phyloP scores from a whole-genome alignment of 2,888 invertebrate species.

The Diloba caeruleocephala region DNA sequence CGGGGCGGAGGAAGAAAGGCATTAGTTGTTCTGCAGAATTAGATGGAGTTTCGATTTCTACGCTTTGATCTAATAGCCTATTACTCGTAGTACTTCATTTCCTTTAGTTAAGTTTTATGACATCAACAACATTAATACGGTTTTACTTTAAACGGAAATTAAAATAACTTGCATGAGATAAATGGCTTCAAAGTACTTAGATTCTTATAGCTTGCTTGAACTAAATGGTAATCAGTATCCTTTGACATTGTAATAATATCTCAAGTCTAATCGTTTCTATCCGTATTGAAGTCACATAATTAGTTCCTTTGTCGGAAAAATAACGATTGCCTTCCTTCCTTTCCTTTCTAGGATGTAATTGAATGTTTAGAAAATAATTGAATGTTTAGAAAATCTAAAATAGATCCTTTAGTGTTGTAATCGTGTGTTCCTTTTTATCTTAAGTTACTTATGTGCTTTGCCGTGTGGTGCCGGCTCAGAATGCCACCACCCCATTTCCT shows the following conservation, averaged over 20 bases:
- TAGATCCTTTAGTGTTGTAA: background rate
- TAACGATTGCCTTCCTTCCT: background rate
- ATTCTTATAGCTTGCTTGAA: background rate
- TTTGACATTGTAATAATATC: slow-evolving; percentile 1
- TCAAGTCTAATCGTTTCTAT: slow-evolving; percentile 4
- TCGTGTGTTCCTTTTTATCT: background rate
- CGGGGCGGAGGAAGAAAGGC: too few relatives aligned
- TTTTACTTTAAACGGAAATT: background rate
- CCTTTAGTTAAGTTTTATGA: slow-evolving; percentile 17
- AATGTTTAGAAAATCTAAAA: background rate
- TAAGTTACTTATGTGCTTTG: too few relatives aligned
- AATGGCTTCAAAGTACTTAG: background rate
- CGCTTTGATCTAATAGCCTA: too few relatives aligned
- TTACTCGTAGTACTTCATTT: slow-evolving; percentile 11
- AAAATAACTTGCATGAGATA: slow-evolving; percentile 3
- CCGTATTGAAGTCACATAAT: background rate
- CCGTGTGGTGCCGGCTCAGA: too few relatives aligned
- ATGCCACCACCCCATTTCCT: too few relatives aligned
- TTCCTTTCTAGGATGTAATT: background rate
- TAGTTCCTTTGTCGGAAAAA: slow-evolving; percentile 9
- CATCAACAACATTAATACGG: background rate
- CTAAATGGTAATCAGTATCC: slow-evolving; percentile 4
- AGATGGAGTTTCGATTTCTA: too few relatives aligned
- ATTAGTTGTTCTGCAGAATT: background rate
- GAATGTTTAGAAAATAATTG: background rate